phyloP scores from a whole-genome alignment of 2,888 invertebrate genomes.

The Parnassius orleans region DNA sequence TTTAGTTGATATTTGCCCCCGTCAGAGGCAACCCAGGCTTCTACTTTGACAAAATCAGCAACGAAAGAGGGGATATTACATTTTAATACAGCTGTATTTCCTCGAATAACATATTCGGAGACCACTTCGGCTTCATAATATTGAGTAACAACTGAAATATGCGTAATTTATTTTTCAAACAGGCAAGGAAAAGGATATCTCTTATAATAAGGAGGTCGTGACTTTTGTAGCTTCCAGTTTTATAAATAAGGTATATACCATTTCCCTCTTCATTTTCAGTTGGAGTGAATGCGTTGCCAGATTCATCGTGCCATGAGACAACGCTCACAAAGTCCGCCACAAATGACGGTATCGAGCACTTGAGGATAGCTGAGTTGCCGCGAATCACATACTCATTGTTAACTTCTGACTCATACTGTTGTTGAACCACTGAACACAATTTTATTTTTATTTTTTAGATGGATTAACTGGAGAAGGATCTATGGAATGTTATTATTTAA shows the following conservation, averaged over 20 bases:
- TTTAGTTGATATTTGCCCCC: constrained; percentile 86
- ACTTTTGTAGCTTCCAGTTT: constrained; percentile 17
- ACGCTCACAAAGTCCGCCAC: constrained; percentile 95
- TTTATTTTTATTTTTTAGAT: constrained; percentile 3
- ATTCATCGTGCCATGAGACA: constrained; percentile 92
- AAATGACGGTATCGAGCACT: constrained; percentile 95
- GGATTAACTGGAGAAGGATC: constrained; percentile 25
- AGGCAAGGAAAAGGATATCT: constrained; percentile 25
- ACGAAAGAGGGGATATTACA: constrained; percentile 95
- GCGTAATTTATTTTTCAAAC: constrained; percentile 22
- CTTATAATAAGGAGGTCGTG: constrained; percentile 22
- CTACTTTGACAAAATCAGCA: constrained; percentile 94
- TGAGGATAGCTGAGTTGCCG: constrained; percentile 93
- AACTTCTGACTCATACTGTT: constrained; percentile 94
- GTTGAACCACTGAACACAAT: constrained; percentile 87
- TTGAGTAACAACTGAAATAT: constrained; percentile 90
- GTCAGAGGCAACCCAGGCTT: constrained; percentile 87
- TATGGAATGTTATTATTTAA: constrained; percentile 24
- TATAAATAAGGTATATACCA: constrained; percentile 47
- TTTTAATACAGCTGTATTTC: constrained; percentile 92
- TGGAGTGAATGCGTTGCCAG: constrained; percentile 76
- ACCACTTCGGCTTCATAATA: constrained; percentile 94
- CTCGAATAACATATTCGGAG: constrained; percentile 93
- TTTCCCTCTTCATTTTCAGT: constrained; percentile 58
- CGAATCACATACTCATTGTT: constrained; percentile 95